Evolutionary conservation across 2,888 invertebrate species (phyloP).

Genomic region (Drosophila borealis): DNA sequence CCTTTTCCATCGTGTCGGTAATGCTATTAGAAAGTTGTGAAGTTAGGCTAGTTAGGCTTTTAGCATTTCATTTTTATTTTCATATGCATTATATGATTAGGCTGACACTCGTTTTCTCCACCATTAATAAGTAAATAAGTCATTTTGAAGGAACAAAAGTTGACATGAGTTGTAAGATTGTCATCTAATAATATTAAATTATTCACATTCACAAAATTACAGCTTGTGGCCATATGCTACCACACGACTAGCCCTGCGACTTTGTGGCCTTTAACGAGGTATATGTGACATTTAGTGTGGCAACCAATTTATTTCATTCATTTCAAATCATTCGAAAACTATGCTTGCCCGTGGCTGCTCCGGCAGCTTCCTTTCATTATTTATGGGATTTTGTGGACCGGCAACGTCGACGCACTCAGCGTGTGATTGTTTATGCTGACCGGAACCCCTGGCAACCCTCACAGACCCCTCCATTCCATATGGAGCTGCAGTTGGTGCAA

Average conservation of each 20-base stretch:
- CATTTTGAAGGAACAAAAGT: too few relatives aligned
- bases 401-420: slow-evolving; percentile 64
- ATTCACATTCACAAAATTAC: background rate
- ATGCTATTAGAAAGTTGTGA: too few relatives aligned
- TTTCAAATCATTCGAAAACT: slow-evolving; percentile 63
- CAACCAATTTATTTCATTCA: slow-evolving; percentile 65
- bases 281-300: slow-evolving; percentile 49
- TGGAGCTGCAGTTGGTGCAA: slow-evolving; percentile 53
- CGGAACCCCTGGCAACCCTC: slow-evolving; percentile 10
- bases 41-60: too few relatives aligned
- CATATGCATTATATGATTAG: too few relatives aligned
- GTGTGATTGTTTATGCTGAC: slow-evolving; percentile 69
- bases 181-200: too few relatives aligned
- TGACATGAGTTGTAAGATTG: too few relatives aligned
- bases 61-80: too few relatives aligned
- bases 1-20: too few relatives aligned
- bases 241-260: background rate
- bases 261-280: slow-evolving; percentile 31
- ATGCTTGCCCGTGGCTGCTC: slow-evolving; percentile 15
- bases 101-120: too few relatives aligned
- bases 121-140: too few relatives aligned
- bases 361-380: slow-evolving; percentile 60
- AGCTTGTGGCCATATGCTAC: slow-evolving; percentile 14
- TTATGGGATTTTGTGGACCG: slow-evolving; percentile 61
- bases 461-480: background rate